phyloP scores from a whole-genome alignment of 2,888 invertebrate species.

The Synergus gifuensis region DNA sequence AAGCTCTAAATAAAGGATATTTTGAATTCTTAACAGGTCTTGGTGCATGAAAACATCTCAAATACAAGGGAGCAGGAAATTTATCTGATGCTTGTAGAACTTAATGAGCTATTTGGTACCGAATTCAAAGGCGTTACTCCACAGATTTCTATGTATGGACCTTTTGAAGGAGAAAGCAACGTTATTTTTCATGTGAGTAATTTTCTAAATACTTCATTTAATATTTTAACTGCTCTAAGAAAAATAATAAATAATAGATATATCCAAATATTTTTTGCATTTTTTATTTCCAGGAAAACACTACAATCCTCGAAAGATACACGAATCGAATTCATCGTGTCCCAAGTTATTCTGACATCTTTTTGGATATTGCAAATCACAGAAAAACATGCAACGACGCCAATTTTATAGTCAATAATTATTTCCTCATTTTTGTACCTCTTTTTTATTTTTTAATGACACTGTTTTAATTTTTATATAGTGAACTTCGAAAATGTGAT shows the following conservation, averaged over 20 bases:
- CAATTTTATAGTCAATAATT: neutral
- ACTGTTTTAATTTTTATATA: neutral
- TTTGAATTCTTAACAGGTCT: slow-evolving; percentile 81
- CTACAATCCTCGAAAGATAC: neutral
- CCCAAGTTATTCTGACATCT: neutral
- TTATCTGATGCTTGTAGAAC: slow-evolving; percentile 83
- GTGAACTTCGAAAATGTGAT: neutral
- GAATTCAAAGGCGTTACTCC: slow-evolving; percentile 79
- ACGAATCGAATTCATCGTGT: neutral
- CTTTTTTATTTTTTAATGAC: neutral
- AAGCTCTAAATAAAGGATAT: slow-evolving; percentile 6
- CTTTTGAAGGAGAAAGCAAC: slow-evolving; percentile 82
- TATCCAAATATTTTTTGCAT: neutral
- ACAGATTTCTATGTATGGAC: slow-evolving; percentile 85
- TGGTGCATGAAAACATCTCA: slow-evolving; percentile 81
- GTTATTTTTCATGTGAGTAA: slow-evolving; percentile 82
- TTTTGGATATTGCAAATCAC: neutral
- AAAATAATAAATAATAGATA: neutral
- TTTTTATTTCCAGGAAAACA: neutral
- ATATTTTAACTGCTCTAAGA: neutral
- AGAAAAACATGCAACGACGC: neutral
- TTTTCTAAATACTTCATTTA: neutral
- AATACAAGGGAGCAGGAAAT: slow-evolving; percentile 83
- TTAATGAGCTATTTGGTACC: slow-evolving; percentile 86
- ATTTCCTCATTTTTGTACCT: neutral